Percentiles rank a stretch among this genome's conserved stretches.
phyloP scores from a whole-genome alignment of 2,113 vertebrate species.

The Scartelaos histophorus region DNA sequence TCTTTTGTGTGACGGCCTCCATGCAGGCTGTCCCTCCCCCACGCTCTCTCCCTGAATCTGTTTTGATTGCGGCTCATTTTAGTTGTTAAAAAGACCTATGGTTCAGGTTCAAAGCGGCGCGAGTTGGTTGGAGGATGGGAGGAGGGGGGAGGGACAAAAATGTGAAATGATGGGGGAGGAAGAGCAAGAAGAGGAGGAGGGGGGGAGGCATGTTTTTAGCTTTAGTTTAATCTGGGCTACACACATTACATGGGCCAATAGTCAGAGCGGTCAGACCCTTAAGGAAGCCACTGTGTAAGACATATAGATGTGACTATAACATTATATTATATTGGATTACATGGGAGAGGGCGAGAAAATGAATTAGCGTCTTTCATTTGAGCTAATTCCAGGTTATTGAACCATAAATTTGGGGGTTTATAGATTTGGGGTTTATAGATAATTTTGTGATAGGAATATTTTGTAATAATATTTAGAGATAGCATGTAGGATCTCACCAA shows the following conservation, averaged over 20 bases:
- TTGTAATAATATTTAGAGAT: no score
- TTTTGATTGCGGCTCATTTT: slow-evolving; percentile 2
- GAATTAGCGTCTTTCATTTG: background rate
- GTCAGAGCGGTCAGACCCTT: slow-evolving; percentile 50
- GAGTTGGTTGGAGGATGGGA: background rate
- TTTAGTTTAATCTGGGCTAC: slow-evolving; percentile 43
- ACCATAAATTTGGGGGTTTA: background rate
- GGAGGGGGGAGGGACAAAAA: background rate
- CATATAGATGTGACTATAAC: background rate
- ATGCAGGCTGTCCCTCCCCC: background rate
- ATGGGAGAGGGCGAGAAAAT: background rate
- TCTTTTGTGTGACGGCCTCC: background rate
- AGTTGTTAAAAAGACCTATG: background rate
- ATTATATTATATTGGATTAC: background rate
- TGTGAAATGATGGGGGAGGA: background rate
- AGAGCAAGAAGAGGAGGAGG: background rate
- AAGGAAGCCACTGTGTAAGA: background rate
- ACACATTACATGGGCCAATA: slow-evolving; percentile 39
- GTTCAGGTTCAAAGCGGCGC: background rate
- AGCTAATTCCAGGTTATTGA: background rate
- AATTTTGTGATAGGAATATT: no score
- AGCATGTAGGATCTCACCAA: no score
- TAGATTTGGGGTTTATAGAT: background rate
- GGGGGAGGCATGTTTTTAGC: slow-evolving; percentile 38
- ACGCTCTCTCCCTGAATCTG: background rate